Base-by-base conservation (phyloP, 2,113 vertebrate genomes). In the Aspidoscelis tigris region DNA sequence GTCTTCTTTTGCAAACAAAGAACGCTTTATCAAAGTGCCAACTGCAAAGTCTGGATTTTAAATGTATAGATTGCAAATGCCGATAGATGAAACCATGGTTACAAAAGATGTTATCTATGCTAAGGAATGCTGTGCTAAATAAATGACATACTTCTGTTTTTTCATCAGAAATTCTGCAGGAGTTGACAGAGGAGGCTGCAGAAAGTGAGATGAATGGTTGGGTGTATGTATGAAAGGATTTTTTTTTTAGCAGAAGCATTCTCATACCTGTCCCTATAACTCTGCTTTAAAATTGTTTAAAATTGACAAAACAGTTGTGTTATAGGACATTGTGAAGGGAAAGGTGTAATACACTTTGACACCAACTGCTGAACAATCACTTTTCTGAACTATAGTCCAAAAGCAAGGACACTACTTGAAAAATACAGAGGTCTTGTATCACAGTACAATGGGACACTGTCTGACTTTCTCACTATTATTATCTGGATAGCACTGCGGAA, bases 61-160 rank as follows among this genome's bases (percentile, higher is more conserved):
- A 85, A 85, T 73, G 61, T 71, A 85, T 50, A 85, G 83, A 78
- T 66, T 78, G 69, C 75, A 66, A 18, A 70, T 18, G 68, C 76
- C 70, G 0, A 0, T 0, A 68, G 4, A 20, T 2, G 87, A 87
- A 92, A 83, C 90, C 90, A 84, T 88, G 90, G 86, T 83, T 73
- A 91, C 87, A 86, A 58, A 5, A 50, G 70, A 33, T 0, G 44
- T 5, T 87, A 55, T 8, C 39, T 66, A 7, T 33, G 77, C 68
- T 41, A 21, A 84, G 61, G 24, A 89, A 70, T 3, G 69, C 16
- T 69, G 3, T 7, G 0, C 64, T 1, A 78, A 79, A 64, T 10
- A 41, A 18, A 22, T n/a, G 7, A 0, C 65, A 53, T 7, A 3
- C 78, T 77, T 69, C 22, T 20, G 61, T 71, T 83, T 76, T 74